Conservation (phyloP, 2,113 vertebrate species). For the Lagenorhynchus albirostris region DNA sequence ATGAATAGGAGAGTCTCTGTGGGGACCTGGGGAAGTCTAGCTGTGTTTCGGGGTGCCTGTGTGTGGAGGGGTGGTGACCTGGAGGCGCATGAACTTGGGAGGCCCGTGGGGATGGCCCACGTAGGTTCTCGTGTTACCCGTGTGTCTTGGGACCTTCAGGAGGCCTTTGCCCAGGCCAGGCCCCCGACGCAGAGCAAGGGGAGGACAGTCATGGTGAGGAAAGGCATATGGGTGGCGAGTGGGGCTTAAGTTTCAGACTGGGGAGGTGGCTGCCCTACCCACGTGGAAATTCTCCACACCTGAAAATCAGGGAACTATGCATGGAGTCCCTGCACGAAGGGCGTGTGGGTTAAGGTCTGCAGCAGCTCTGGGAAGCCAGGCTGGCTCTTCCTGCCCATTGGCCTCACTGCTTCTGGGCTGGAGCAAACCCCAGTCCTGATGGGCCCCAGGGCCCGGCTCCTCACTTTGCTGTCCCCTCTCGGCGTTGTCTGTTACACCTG, state of each 20-base stretch:
- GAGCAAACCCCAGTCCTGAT: background rate
- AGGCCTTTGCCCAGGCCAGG: background rate
- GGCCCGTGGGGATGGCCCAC: fast-evolving
- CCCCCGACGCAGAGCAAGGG: fast-evolving
- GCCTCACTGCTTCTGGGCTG: background rate
- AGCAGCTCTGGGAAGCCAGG: background rate
- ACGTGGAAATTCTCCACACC: fast-evolving
- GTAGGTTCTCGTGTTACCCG: fast-evolving
- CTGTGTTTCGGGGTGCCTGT: no score
- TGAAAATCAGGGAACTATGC: background rate
- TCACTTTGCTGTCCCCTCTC: fast-evolving
- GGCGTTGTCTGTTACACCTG: background rate
- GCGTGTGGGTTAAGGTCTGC: fast-evolving
- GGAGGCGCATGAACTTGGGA: background rate
- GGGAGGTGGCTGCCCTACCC: background rate
- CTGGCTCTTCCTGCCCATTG: background rate
- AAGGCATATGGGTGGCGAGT: background rate
- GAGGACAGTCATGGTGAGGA: fast-evolving
- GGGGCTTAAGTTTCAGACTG: fast-evolving
- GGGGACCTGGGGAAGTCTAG: background rate
- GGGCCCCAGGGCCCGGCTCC: fast-evolving
- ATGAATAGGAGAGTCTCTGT: background rate
- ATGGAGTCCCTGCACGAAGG: fast-evolving
- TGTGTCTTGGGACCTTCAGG: background rate
- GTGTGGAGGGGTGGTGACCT: background rate